Evolutionary conservation across 2,888 invertebrate genomes (phyloP), one percentile per base, ranked within the genome.

Genomic region (Lutraria lutraria): DNA sequence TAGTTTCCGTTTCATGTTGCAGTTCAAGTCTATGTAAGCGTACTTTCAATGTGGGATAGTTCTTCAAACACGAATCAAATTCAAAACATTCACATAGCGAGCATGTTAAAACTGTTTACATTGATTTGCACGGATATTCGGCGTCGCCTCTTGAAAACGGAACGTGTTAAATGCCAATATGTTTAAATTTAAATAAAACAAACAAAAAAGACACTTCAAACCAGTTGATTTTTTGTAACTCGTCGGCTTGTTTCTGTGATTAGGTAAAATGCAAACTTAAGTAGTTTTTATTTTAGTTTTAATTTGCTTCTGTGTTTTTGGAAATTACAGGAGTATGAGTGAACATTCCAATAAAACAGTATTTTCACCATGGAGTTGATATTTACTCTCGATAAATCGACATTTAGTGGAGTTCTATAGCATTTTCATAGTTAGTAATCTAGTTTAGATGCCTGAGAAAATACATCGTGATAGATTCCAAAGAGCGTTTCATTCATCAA

Each of bases 381-480:
- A 68, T 21, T 68, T 68, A 25, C 63, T 12, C 63, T 68, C 63
- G 63, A 68, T 68, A 68, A 68, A 68, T 68, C n/a, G 63, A 68
- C 63, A 68, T 68, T 68, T 68, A 68, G 63, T 68, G 63, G 12
- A 68, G 25, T 25, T n/a, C 25, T 68, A 25, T 25, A n/a, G 63
- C 63, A 68, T 68, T 68, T 68, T 34, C 76, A 34, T 76, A n/a
- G 31, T 76, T n/a, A 13, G 25, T 76, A 34, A 19, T 76, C 76
- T 31, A 76, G 19, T 76, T 76, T 19, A 76, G 34, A 54, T 15
- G 43, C 84, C 72, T 84, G 84, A 76, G 84, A 84, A 84, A 84
- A 72, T 31, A 53, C 31, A 31, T 31, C 25, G 53, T 53, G 52
- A 52, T 52, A 52, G 81, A 54, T 82, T 85, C 54, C 80, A 56